Evolutionary conservation across 2,888 invertebrate species (phyloP), one percentile per base, ranked within the genome.

Genomic region (Erpobdella octoculata): DNA sequence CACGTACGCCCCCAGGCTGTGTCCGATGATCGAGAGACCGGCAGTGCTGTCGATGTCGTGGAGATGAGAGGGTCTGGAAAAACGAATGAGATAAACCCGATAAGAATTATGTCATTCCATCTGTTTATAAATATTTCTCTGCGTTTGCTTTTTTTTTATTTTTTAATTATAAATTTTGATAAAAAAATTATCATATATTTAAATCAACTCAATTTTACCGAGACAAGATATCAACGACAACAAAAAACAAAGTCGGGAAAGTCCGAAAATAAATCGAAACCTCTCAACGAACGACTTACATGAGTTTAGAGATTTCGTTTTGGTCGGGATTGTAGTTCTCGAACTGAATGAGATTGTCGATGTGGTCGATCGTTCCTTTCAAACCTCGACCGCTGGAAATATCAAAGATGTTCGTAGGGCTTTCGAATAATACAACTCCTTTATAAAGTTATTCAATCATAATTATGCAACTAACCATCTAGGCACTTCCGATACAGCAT

Each of bases 1-100:
- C 75, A 92, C 88, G 80, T 91, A 90, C 0, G 93, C 92, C 4
- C 90, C 89, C 76, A 94, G 87, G 80, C 91, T 90, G 82, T 93
- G 93, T n/a, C 92, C 89, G 31, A 92, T 86, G 70, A 93, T 87
- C 12, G 91, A 88, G 59, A 80, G 78, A 70, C 79, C 78, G 18
- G 79, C 78, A 69, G 78, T 75, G 8, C 77, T 76, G 74, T 81
- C 81, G 48, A 83, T 68, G 37, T 59, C 64, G 53, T 74, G 74
- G n/a, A 76, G 67, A 31, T 59, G 31, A 8, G 76, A 73, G 36
- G 71, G 72, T 5, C 76, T 76, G 76, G 1, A 12, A 8, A 15
- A n/a, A 53, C 38, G 41, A 31, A 37, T n/a, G 21, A 46, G 48
- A 31, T 36, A 48, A 46, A 48, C 33, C n/a, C 18, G 1, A 68